Percentiles rank a stretch among this genome's conserved stretches.
Evolutionary conservation across 2,113 vertebrate genomes (phyloP).

Genomic region (Lepus timidus): DNA sequence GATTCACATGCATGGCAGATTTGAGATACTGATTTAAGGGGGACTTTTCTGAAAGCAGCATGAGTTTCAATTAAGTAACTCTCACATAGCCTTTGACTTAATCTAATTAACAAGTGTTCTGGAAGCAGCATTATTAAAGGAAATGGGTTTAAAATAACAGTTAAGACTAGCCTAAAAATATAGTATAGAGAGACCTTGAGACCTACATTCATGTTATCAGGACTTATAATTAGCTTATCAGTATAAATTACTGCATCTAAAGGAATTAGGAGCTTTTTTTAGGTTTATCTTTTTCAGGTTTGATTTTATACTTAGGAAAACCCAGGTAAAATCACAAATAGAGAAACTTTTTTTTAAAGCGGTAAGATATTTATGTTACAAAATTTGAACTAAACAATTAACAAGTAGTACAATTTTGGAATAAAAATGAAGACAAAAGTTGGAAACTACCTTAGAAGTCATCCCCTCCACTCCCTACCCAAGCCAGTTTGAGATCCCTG

Average conservation of each 20-base stretch:
- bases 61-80: not conserved
- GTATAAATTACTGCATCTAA: not conserved
- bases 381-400: not conserved
- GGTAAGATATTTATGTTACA: not conserved
- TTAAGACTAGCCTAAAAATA: slow-evolving; percentile 1
- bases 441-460: not conserved
- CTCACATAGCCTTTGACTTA: not conserved
- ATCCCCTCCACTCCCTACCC: not conserved
- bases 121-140: slow-evolving; percentile 17
- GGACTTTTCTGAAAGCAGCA: slow-evolving; percentile 25
- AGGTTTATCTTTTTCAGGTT: not conserved
- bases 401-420: not conserved
- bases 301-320: slow-evolving; percentile 44
- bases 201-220: not conserved
- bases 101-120: not conserved
- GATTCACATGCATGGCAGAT: not conserved
- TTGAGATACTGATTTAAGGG: not conserved
- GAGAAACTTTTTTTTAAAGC: not conserved
- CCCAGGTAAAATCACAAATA: not conserved
- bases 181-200: not conserved
- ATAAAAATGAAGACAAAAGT: not conserved
- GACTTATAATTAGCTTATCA: not conserved
- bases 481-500: not conserved
- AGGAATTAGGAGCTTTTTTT: not conserved
- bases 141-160: slow-evolving; percentile 35